Percentiles rank a stretch among this genome's conserved stretches.
Conservation (phyloP, 2,113 vertebrate genomes). For the Callopanchax toddi region DNA sequence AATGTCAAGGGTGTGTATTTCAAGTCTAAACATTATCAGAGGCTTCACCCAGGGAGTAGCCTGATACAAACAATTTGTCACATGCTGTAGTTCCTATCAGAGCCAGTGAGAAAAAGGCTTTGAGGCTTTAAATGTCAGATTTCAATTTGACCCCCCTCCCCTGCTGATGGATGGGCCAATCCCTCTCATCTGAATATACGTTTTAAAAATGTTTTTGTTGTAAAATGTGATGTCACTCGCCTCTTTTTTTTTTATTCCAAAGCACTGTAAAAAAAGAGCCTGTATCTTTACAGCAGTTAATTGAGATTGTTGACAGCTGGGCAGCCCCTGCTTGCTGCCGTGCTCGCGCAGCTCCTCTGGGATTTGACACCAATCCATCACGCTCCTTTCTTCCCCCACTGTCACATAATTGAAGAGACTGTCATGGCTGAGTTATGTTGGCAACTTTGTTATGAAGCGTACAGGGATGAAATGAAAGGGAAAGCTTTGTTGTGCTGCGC, state of each 20-base stretch:
- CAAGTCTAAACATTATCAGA: slow-evolving; percentile 72
- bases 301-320: slow-evolving; percentile 69
- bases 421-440: slow-evolving; percentile 66
- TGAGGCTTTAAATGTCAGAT: slow-evolving; percentile 78
- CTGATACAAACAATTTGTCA: slow-evolving; percentile 76
- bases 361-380: slow-evolving; percentile 65
- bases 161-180: slow-evolving; percentile 73
- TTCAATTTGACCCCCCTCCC: slow-evolving; percentile 66
- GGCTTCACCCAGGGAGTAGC: slow-evolving; percentile 59
- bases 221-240: slow-evolving; percentile 38
- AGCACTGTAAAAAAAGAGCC: slow-evolving; percentile 26
- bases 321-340: slow-evolving; percentile 32
- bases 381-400: slow-evolving; percentile 47
- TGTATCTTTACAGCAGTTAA: slow-evolving; percentile 46
- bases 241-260: slow-evolving; percentile 22
- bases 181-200: slow-evolving; percentile 57
- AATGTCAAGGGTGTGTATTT: slow-evolving; percentile 75
- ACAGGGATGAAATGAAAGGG: slow-evolving; percentile 50
- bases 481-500: slow-evolving; percentile 14
- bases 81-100: slow-evolving; percentile 69
- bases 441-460: slow-evolving; percentile 60
- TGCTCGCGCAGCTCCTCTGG: slow-evolving; percentile 33
- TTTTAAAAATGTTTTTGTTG: slow-evolving; percentile 35
- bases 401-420: slow-evolving; percentile 68
- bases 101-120: slow-evolving; percentile 58